phyloP scores from a whole-genome alignment of 2,888 invertebrate species.

The Biston betularia region DNA sequence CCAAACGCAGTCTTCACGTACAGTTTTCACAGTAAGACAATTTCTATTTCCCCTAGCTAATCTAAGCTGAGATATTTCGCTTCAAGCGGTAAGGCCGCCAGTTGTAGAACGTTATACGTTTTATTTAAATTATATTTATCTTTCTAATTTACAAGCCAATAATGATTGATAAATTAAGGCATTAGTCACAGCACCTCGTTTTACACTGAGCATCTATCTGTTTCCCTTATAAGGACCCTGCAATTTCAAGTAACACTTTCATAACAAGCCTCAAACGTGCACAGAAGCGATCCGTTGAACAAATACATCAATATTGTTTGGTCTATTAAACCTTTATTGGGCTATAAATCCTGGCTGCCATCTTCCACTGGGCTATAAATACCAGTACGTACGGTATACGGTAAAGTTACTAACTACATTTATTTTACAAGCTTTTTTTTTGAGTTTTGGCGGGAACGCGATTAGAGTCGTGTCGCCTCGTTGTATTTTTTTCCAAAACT shows the following conservation, averaged over 20 bases:
- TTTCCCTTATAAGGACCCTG: constrained; percentile 5
- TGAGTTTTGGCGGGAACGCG: too few relatives aligned
- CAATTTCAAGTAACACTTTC: constrained; percentile 9
- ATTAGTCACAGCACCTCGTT: constrained; percentile 1
- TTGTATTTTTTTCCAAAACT: too few relatives aligned
- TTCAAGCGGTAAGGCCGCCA: too few relatives aligned
- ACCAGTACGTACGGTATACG: background rate
- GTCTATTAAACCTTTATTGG: constrained; percentile 32
- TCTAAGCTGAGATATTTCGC: too few relatives aligned
- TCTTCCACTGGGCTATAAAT: constrained; percentile 8
- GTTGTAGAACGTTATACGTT: too few relatives aligned
- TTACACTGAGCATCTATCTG: constrained; percentile 1
- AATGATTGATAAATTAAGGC: background rate
- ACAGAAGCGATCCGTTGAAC: constrained; percentile 11
- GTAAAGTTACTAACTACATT: background rate
- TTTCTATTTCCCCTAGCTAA: too few relatives aligned
- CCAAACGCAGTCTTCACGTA: too few relatives aligned
- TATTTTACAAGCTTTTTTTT: background rate
- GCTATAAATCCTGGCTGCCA: constrained; percentile 23
- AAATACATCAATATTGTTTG: constrained; percentile 33
- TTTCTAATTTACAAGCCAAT: too few relatives aligned
- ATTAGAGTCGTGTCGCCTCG: too few relatives aligned
- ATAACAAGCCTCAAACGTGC: constrained; percentile 1
- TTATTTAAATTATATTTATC: too few relatives aligned
- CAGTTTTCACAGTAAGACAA: too few relatives aligned